Base-by-base conservation (phyloP, 2,797 vertebrate genomes). In the Cynopterus sphinx region DNA sequence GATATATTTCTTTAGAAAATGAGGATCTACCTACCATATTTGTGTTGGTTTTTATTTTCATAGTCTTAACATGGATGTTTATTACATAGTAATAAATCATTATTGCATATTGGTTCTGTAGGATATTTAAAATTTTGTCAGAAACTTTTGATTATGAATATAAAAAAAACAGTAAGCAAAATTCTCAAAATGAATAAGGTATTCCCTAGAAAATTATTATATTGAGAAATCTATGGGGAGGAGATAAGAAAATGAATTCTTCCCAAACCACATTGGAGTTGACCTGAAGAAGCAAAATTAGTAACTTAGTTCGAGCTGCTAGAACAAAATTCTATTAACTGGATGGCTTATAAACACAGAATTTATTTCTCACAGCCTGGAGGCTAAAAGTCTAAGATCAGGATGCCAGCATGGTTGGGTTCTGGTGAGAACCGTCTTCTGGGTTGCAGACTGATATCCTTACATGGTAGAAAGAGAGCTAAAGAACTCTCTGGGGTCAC, bases 1-100 rank as follows among this genome's bases (percentile, higher is more conserved):
- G 94, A 97, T 95, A 94, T 98, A 97, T 98, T 98, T 98, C 98
- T 98, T 97, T 98, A 98, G 97, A 97, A 98, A 97, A 94, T 91
- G 96, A 97, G 36, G 75, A 92, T 87, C 94, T 97, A 49, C 94
- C 93, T 97, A 49, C 94, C 92, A 84, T 89, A 82, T 94, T 93
- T 95, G 96, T 95, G 46, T 91, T 97, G 57, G 65, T 97, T 97
- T 98, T 96, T 97, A 95, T 87, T 96, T 93, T 94, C 41, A 86
- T 74, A 28, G 85, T 91, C 87, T 97, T 85, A 95, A 96, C 33
- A 75, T 84, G 46, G 94, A 96, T 91, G 43, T 78, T 94, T 63
- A 87, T 92, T 86, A 73, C 63, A 86, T 10, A 81, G 57, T 90
- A 83, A 96, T 83, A 89, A 97, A 51, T 75, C 83, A 86, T 90